These are phyloP conservation scores for Melanogrammus aeglefinus DNA, from an alignment of 2,797 vertebrate species.

Conservation along the genomic window DNA sequence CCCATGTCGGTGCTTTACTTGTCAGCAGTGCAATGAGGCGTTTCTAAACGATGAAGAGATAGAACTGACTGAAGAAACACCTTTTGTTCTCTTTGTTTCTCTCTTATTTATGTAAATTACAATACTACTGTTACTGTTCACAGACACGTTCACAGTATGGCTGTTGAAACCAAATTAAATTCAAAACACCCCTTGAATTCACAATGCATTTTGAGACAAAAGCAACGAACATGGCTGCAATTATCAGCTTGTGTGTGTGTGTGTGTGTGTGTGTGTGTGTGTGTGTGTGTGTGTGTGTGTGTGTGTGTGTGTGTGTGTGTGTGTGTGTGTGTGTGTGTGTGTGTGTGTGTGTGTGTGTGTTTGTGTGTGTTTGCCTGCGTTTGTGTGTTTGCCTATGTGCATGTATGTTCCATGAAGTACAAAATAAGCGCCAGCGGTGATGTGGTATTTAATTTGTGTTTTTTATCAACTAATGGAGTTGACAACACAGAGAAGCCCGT, in stretches of 20 bases:
- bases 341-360: neutral
- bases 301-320: neutral
- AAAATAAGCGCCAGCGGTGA: neutral
- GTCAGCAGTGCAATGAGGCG: neutral
- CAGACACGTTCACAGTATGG: neutral
- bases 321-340: neutral
- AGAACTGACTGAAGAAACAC: neutral
- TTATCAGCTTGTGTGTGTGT: neutral
- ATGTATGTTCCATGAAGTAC: neutral
- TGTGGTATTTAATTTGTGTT: neutral
- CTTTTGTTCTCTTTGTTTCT: neutral
- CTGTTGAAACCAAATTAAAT: neutral
- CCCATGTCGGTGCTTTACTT: neutral
- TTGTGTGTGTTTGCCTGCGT: neutral
- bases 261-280: neutral
- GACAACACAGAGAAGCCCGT: neutral
- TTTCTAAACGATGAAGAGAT: neutral
- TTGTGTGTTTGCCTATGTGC: neutral
- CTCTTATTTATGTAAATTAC: neutral
- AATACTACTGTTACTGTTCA: neutral
- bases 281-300: neutral
- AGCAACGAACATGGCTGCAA: neutral
- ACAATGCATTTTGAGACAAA: neutral
- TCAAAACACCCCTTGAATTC: neutral
- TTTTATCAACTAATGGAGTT: neutral